A percentile compares a stretch with the other conserved stretches of the same genome.
Conservation (phyloP, 2,797 vertebrate genomes). For the Selene dorsalis region DNA sequence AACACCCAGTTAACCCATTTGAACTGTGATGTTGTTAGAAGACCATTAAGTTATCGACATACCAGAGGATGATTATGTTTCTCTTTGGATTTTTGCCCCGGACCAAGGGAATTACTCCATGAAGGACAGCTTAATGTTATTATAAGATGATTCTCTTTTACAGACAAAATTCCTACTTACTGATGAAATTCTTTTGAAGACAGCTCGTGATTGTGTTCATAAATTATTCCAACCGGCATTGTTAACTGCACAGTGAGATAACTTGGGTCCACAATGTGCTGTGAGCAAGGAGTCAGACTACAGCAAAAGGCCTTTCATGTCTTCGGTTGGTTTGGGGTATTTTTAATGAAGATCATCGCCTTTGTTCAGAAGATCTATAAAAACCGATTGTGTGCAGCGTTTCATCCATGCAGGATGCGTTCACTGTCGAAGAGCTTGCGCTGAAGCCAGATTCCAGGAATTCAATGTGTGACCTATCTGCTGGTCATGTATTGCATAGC, state of each 20-base stretch:
- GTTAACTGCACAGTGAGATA: conserved; percentile 9
- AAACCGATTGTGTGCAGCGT: background rate
- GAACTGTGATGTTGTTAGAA: conserved; percentile 2
- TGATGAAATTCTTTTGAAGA: background rate
- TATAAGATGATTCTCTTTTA: background rate
- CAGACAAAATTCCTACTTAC: background rate
- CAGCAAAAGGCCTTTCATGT: background rate
- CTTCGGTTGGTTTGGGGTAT: conserved; percentile 6
- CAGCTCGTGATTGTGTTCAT: conserved; percentile 1
- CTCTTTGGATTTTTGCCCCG: background rate
- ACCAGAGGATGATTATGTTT: background rate
- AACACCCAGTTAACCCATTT: background rate
- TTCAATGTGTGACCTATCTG: background rate
- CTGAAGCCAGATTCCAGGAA: background rate
- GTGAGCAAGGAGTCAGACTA: background rate
- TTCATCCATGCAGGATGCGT: background rate
- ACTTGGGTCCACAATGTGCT: background rate
- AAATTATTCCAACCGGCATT: conserved; percentile 8
- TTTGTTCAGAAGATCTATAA: background rate
- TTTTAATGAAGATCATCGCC: conserved; percentile 1
- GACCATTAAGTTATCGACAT: conserved; percentile 2
- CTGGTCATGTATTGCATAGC: background rate
- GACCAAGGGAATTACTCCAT: background rate
- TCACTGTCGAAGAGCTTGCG: background rate
- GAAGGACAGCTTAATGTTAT: background rate